Base-by-base conservation (phyloP, 2,888 invertebrate genomes). In the Aromia moschata region DNA sequence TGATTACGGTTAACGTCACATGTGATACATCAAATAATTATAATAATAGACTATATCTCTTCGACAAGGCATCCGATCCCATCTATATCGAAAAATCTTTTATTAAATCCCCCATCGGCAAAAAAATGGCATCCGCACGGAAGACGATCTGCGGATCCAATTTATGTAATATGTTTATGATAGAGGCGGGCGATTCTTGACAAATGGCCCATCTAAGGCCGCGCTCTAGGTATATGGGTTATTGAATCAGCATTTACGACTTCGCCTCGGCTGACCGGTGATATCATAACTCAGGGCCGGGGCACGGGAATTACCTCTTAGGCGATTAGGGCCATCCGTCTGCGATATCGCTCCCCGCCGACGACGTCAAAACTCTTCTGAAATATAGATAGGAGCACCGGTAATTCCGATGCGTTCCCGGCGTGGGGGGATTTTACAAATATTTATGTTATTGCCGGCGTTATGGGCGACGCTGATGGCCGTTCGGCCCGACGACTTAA, bases 231-330 rank as follows among this genome's bases (percentile, higher is more conserved):
- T 70, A 77, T 77, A 75, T 76, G 74, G 78, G 77, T 78, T 79
- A 79, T 79, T 77, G 79, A 79, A 79, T 79, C 79, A 75, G 77
- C 78, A 74, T 78, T 77, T 77, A 77, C 75, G 74, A 74, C 74
- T 73, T 72, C 76, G 78, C n/a, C n/a, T 71, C 62, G 70, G 65
- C 77, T 71, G 76, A 72, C 74, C 77, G 78, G 74, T 75, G 75
- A 79, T 79, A 77, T 80, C 79, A 80, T 80, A 80, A 80, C 78
- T 80, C 80, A 80, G 70, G 69, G 73, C 80, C 79, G 70, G 69
- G 73, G 71, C 77, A 74, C 74, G 74, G 77, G 75, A 75, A 78
- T 78, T 77, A 77, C 78, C 80, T 80, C 77, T 80, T 80, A 80
- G 78, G 79, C 80, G 80, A 80, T 80, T 80, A 79, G 78, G 77